Evolutionary conservation across 2,888 invertebrate genomes (phyloP).

Genomic region (Strigamia maritima): DNA sequence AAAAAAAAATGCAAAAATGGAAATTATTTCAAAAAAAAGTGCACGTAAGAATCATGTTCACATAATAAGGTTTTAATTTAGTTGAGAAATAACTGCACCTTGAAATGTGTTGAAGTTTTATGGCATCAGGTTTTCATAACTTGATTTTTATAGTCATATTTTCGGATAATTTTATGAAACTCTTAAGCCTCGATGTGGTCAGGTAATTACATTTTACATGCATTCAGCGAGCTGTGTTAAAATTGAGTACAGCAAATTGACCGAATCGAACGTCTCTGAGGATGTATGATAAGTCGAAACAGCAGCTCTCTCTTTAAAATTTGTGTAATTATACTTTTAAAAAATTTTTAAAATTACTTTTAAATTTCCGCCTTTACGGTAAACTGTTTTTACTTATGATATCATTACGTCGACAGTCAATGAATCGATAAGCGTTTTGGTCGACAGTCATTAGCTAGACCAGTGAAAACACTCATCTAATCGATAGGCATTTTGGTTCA

Average conservation of each 20-base stretch:
- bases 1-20: too few species aligned
- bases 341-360: too few species aligned
- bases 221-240: neutral
- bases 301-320: neutral
- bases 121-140: neutral
- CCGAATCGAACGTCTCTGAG: neutral
- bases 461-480: too few species aligned
- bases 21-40: too few species aligned
- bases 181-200: constrained; percentile 1
- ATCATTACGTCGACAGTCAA: too few species aligned
- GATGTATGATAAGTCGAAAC: neutral
- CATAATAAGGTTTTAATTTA: too few species aligned
- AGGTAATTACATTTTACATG: constrained; percentile 9
- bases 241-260: constrained; percentile 13
- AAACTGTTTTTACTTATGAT: too few species aligned
- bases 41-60: too few species aligned
- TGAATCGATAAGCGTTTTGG: too few species aligned
- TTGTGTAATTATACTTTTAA: neutral
- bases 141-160: constrained; percentile 28
- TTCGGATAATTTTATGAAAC: neutral
- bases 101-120: neutral
- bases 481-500: too few species aligned
- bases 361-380: too few species aligned
- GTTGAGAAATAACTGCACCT: neutral
- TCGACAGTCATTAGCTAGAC: too few species aligned